A percentile compares a stretch with the other conserved stretches of the same genome.
Conservation (phyloP, 2,113 vertebrate genomes). For the Prinia subflava region DNA sequence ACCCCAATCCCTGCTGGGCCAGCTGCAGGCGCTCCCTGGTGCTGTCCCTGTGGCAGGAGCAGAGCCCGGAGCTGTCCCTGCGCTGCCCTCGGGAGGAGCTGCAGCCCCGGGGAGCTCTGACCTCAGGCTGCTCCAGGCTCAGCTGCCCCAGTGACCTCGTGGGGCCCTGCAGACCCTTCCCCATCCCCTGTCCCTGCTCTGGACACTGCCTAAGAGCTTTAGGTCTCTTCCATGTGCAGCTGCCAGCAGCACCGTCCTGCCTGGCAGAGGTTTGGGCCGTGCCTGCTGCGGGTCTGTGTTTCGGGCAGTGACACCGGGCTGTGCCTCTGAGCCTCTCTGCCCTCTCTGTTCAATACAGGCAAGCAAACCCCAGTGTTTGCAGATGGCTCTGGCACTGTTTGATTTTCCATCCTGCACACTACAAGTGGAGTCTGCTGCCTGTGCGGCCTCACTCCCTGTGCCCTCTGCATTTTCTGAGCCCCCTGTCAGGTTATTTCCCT, state of each 20-base stretch:
- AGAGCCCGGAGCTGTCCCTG: neutral
- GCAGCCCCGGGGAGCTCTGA: neutral
- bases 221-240: neutral
- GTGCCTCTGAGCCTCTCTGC: neutral
- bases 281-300: neutral
- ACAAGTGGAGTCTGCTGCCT: neutral
- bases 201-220: fast-evolving
- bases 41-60: neutral
- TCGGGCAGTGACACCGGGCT: neutral
- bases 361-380: neutral
- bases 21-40: neutral
- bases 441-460: neutral
- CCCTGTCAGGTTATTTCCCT: neutral
- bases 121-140: neutral
- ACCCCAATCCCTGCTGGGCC: neutral
- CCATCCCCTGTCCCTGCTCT: neutral
- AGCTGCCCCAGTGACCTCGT: neutral
- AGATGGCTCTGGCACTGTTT: neutral
- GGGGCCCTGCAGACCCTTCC: neutral
- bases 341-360: fast-evolving
- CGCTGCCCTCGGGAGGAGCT: neutral
- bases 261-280: neutral
- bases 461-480: neutral
- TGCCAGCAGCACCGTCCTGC: fast-evolving
- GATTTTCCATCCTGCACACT: neutral